Evolutionary conservation across 2,797 vertebrate species (phyloP), one percentile per base, ranked within the genome.

Genomic region (Crossoptilon crossoptilon): DNA sequence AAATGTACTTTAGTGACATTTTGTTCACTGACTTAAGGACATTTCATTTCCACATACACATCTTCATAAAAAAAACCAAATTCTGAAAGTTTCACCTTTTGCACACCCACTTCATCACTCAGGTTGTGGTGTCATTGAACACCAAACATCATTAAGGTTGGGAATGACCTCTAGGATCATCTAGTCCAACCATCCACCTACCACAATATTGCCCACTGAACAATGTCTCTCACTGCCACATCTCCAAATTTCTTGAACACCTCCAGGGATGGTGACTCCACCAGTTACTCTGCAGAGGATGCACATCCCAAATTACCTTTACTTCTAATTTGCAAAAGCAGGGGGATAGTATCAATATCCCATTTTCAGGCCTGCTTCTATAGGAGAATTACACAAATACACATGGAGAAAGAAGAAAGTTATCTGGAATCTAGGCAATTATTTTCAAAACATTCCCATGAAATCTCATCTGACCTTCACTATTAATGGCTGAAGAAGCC

Each of bases 11-110:
- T 35, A 53, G 51, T 31, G 49, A 17, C 22, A 11, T 41, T 43
- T 27, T 23, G 11, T 10, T 7, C 58, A n/a, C 37, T 60, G 72
- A 13, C 41, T 79, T 8, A 22, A 24, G 1, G 11, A 31, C 11
- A 18, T 48, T 56, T 29, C n/a, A 31, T 55, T 12, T 33, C 44
- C 0, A 0, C 6, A 4, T 4, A 6, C 3, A 0, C 13, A 6
- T 18, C n/a, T 43, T 18, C 18, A 33, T 62, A 22, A 43, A n/a
- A 63, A 63, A 58, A 35, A 8, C 2, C 9, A 29, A 37, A 14
- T 62, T 43, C 68, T 24, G 27, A 53, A 33, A 19, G 33, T 31
- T 63, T 77, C 49, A 23, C 26, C 26, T 78, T 19, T 31, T 37
- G 43, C 48, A 35, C 10, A 19, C 18, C 33, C 11, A 10, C 39